phyloP scores from a whole-genome alignment of 2,113 vertebrate genomes.

The Baryphthengus martii region DNA sequence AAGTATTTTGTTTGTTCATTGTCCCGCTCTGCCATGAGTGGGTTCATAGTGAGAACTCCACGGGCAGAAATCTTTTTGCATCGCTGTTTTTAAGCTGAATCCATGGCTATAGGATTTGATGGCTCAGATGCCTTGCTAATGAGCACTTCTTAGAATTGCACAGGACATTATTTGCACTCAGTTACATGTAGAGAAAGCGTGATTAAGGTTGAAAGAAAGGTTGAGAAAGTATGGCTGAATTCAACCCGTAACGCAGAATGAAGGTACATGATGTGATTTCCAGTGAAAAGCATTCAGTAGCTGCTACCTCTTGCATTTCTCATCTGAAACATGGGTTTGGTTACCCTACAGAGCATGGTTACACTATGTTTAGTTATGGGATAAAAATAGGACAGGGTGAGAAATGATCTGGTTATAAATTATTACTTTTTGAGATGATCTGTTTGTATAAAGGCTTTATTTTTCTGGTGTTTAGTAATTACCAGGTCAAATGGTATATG shows the following conservation, averaged over 20 bases:
- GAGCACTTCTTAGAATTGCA: background rate
- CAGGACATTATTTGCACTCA: background rate
- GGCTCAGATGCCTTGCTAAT: background rate
- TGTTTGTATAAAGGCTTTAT: background rate
- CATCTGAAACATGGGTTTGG: background rate
- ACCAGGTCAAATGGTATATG: conserved; percentile 16
- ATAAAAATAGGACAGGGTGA: background rate
- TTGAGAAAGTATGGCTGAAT: background rate
- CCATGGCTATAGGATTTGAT: background rate
- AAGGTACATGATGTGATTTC: background rate
- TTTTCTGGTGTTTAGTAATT: background rate
- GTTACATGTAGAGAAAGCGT: background rate
- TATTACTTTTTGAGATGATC: background rate
- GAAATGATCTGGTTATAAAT: background rate
- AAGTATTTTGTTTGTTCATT: background rate
- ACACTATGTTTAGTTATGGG: background rate
- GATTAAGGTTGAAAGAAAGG: background rate
- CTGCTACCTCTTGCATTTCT: background rate
- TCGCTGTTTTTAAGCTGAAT: background rate
- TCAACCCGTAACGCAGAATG: background rate
- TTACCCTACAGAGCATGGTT: background rate
- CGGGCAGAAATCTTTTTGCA: background rate
- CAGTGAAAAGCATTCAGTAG: background rate
- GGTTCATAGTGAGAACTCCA: background rate
- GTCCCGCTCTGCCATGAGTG: background rate